These are phyloP conservation scores for Thalassoma bifasciatum DNA, from an alignment of 2,113 vertebrate species.

Conservation along the genomic window DNA sequence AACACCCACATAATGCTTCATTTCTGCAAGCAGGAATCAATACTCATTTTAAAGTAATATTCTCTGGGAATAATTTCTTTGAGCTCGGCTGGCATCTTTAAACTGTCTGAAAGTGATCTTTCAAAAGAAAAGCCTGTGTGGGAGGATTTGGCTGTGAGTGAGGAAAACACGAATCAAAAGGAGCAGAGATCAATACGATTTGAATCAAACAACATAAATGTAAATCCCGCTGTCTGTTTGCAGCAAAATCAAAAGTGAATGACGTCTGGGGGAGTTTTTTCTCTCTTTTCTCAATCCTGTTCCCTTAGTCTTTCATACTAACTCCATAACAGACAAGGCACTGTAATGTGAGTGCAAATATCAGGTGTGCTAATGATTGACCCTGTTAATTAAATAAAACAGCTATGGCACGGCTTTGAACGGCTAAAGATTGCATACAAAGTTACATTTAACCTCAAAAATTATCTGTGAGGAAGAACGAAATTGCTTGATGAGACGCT, in stretches of 20 bases:
- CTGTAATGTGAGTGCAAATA: constrained; percentile 26
- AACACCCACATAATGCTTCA: constrained; percentile 81
- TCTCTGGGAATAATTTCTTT: constrained; percentile 67
- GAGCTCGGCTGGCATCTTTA: constrained; percentile 60
- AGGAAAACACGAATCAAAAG: constrained; percentile 61
- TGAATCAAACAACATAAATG: constrained; percentile 70
- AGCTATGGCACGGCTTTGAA: constrained; percentile 36
- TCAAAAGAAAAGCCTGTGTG: constrained; percentile 62
- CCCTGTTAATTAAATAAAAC: constrained; percentile 71
- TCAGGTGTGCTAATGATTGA: constrained; percentile 55
- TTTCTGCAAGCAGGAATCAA: constrained; percentile 78
- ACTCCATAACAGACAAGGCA: constrained; percentile 16
- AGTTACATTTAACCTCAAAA: constrained; percentile 46
- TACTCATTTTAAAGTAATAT: constrained; percentile 77
- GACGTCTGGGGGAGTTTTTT: constrained; percentile 38
- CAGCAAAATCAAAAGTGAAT: constrained; percentile 49
- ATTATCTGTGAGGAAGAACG: constrained; percentile 56
- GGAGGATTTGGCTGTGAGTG: constrained; percentile 67
- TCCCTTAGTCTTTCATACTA: constrained; percentile 30
- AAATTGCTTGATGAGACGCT: constrained; percentile 61
- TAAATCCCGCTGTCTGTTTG: constrained; percentile 65
- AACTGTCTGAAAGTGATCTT: constrained; percentile 70
- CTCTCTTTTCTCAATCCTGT: constrained; percentile 34
- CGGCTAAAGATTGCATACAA: constrained; percentile 49
- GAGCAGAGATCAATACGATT: constrained; percentile 72